Base-by-base conservation (phyloP, 2,113 vertebrate genomes). In the Sander vitreus region DNA sequence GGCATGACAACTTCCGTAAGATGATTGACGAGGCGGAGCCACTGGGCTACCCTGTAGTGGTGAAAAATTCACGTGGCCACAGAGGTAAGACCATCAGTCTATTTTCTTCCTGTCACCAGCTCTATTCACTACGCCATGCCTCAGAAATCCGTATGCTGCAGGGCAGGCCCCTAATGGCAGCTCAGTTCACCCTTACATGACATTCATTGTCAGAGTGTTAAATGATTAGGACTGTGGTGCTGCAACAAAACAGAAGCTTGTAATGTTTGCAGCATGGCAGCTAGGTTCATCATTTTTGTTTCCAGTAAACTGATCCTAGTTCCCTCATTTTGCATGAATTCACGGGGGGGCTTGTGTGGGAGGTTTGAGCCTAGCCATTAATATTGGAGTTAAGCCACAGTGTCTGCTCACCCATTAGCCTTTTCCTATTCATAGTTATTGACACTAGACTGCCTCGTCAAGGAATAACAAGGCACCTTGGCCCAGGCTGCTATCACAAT, bases 1-100 rank as follows among this genome's bases (percentile, higher is more conserved):
- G 97, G 55, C 97, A 98, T 6, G 97, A 97, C 81, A 96, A 98
- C 92, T 97, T 97, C 88, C 95, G 96, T 58, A 97, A 97, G 92
- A 97, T 98, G 96, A 98, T 98, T 53, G 96, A 97, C 57, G 96
- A 97, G 91, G 97, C 97, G 0, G 97, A 97, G 85, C 96, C 97
- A 0, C 93, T 98, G 75, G 97, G 97, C 64, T 98, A 97, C 92
- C 97, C 97, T 0, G 96, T 98, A 19, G 97, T 98, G 91, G 97
- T 98, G 94, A 97, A 97, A 94, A 97, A 97, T 55, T 97, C 97
- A 23, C 96, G 97, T 33, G 97, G 97, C 77, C 96, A 98, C 92
- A 94, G 96, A 95, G 97, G 97, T 98, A 87, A 94, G 95, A 76
- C 14, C 7, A 11, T 36, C n/a, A 21, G 23, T 16, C 19, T 16